Conservation (phyloP, 2,888 invertebrate genomes). For the Tuta absoluta region DNA sequence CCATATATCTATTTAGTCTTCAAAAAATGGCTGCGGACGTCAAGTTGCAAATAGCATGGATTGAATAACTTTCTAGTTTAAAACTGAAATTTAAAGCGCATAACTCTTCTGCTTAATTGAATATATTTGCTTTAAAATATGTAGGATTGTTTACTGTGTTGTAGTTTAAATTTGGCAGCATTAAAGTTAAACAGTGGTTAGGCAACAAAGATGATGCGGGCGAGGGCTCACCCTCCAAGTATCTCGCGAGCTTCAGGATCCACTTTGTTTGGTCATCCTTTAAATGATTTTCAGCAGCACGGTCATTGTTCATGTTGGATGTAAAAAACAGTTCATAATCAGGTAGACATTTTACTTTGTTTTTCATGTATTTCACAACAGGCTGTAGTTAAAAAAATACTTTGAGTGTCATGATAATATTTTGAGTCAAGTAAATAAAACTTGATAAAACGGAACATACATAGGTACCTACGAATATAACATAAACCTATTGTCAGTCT, state of each 20-base stretch:
- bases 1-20: constrained; percentile 31
- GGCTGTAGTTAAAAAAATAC: too few relatives aligned
- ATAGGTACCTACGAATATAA: too few relatives aligned
- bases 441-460: too few relatives aligned
- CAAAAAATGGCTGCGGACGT: constrained; percentile 45
- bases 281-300: constrained; percentile 37
- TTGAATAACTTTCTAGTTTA: constrained; percentile 18
- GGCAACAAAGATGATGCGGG: constrained; percentile 72
- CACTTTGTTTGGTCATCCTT: constrained; percentile 57
- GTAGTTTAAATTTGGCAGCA: constrained; percentile 58
- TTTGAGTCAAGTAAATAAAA: too few relatives aligned
- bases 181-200: constrained; percentile 61
- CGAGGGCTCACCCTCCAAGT: constrained; percentile 76
- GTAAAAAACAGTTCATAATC: neutral
- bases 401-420: too few relatives aligned
- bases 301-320: neutral
- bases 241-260: constrained; percentile 62
- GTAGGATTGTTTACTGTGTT: constrained; percentile 53
- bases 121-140: constrained; percentile 27
- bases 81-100: constrained; percentile 47
- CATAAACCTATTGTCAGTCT: too few relatives aligned
- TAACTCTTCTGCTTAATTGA: constrained; percentile 60
- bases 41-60: constrained; percentile 33
- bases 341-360: neutral
- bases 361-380: neutral